Evolutionary conservation across 1,140 invertebrate species (phyloP), one percentile per base, ranked within the genome.

Genomic region (Proctacanthus coquilletti): DNA sequence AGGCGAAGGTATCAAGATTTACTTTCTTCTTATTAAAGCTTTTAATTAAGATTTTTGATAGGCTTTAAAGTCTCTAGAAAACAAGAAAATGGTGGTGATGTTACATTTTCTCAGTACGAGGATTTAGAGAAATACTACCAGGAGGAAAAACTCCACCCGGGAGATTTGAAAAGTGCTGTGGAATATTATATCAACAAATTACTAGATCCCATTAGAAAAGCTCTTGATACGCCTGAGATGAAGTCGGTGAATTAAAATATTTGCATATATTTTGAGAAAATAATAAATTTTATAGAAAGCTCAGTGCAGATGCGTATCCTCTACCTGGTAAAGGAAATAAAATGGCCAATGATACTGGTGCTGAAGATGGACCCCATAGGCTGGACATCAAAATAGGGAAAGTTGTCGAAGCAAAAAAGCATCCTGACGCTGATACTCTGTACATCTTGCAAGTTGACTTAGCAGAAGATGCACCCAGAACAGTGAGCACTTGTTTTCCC

Each of bases 401-500:
- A 54, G 89, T 98, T 45, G 65, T 94, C 1, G 75, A 86, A 48
- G 84, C 91, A 3, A 69, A 77, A n/a, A 86, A 70, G 51, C 94
- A 98, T 70, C 89, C 91, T 0, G 89, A 97, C 66, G 94, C 94
- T 17, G 93, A 98, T 64, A 70, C 77, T 30, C 66, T 98, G 0
- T 98, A 97, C 65, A 80, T 98, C 9, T 84, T 95, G 53, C 80
- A 92, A 60, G 89, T 97, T 52, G 83, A 88, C 63, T 51, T 87
- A 36, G 83, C 75, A 36, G 77, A 81, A 60, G 58, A 49, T 35
- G 66, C 72, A 46, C 76, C 76, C 15, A 66, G 78, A 52, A 79
- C 76, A 3, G 43, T 64, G 42, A 55, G 23, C 13, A n/a, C n/a
- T n/a, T n/a, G n/a, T n/a, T n/a, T n/a, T n/a, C n/a, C n/a, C n/a